Percentiles rank a stretch among this genome's conserved stretches.
Conservation (phyloP, 2,888 invertebrate genomes). For the Bruchidius siliquastri region DNA sequence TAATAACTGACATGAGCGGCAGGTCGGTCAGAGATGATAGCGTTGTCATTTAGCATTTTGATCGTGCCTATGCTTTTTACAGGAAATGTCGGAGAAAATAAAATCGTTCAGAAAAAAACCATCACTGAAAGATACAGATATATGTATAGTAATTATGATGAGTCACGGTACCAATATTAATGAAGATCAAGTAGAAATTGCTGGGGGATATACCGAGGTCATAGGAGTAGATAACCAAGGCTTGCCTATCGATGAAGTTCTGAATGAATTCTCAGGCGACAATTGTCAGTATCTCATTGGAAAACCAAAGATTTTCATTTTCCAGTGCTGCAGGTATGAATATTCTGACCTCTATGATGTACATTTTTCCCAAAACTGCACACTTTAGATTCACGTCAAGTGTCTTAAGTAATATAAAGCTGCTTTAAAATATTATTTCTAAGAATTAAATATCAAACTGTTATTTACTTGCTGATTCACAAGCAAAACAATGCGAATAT, state of each 20-base stretch:
- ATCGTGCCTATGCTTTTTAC: background rate
- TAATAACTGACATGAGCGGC: no score
- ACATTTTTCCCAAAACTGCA: no score
- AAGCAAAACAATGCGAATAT: no score
- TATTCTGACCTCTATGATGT: no score
- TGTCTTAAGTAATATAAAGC: no score
- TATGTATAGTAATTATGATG: slow-evolving; percentile 61
- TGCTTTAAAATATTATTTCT: no score
- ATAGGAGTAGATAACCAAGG: slow-evolving; percentile 55
- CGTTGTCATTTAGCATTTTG: no score
- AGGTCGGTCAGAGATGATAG: no score
- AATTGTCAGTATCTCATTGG: slow-evolving; percentile 52
- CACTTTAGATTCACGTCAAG: no score
- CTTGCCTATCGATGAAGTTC: slow-evolving; percentile 52
- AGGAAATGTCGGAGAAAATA: slow-evolving; percentile 39
- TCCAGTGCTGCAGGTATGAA: slow-evolving; percentile 63
- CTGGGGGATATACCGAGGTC: slow-evolving; percentile 53
- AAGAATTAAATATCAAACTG: no score
- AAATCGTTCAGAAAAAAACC: slow-evolving; percentile 43
- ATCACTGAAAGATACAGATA: slow-evolving; percentile 51
- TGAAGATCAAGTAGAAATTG: slow-evolving; percentile 30
- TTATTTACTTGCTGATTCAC: no score
- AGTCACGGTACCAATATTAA: slow-evolving; percentile 57
- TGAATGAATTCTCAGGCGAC: slow-evolving; percentile 56
- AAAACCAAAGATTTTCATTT: slow-evolving; percentile 70